Percentiles rank a stretch among this genome's conserved stretches.
phyloP scores from a whole-genome alignment of 2,797 vertebrate species.

The Oreochromis mossambicus region DNA sequence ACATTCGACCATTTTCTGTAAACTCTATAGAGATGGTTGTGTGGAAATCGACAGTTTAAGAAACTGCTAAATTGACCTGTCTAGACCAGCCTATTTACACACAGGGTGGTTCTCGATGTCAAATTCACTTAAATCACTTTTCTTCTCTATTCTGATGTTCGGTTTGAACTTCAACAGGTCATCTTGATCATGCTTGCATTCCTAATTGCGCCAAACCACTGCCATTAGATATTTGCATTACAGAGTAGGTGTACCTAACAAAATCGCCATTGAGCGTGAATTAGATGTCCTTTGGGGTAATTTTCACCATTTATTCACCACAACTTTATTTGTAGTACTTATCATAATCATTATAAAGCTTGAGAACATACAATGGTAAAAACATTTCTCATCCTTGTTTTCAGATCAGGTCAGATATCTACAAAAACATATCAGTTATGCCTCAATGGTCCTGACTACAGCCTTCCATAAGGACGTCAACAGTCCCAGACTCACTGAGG shows the following conservation, averaged over 20 bases:
- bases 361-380: not conserved
- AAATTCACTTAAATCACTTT: not conserved
- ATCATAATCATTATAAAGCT: not conserved
- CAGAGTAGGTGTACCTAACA: not conserved
- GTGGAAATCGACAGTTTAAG: not conserved
- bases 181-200: not conserved
- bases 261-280: fast-evolving
- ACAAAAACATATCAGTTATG: not conserved
- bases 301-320: not conserved
- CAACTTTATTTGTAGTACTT: not conserved
- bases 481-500: not conserved
- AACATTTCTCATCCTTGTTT: not conserved
- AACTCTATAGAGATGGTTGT: not conserved
- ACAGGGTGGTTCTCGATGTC: not conserved
- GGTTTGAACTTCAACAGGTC: not conserved
- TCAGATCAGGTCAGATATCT: not conserved
- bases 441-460: not conserved
- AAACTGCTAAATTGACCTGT: not conserved
- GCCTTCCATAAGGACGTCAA: not conserved
- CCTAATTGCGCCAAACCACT: not conserved
- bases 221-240: not conserved
- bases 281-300: not conserved
- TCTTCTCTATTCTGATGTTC: not conserved
- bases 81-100: not conserved
- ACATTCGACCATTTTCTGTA: not conserved